phyloP scores from a whole-genome alignment of 2,888 invertebrate species.

The Caradrina kadenii region DNA sequence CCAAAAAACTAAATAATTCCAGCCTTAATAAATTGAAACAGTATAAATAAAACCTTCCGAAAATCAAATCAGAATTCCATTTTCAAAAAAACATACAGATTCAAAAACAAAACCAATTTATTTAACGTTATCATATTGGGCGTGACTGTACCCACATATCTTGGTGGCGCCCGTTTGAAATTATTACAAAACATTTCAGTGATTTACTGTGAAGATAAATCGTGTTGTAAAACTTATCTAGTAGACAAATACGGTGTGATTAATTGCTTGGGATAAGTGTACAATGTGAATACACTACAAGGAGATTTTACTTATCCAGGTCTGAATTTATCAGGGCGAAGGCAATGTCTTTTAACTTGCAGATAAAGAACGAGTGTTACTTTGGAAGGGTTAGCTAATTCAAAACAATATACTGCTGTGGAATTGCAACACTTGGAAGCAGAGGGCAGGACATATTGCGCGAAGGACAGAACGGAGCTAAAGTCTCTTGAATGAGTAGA shows the following conservation, averaged over 20 bases:
- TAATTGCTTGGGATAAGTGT: constrained; percentile 63
- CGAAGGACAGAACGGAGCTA: no score
- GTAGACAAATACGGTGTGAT: constrained; percentile 64
- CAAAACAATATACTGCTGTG: no score
- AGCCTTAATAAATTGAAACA: constrained; percentile 38
- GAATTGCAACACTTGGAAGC: no score
- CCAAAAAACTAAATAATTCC: constrained; percentile 22
- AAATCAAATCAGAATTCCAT: constrained; percentile 30
- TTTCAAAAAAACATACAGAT: constrained; percentile 28
- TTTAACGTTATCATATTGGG: constrained; percentile 50
- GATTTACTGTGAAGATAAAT: constrained; percentile 68
- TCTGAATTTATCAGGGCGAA: constrained; percentile 9
- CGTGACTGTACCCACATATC: constrained; percentile 58
- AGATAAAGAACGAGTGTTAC: constrained; percentile 3
- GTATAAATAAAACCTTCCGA: constrained; percentile 31
- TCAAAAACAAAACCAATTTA: constrained; percentile 48
- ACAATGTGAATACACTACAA: constrained; percentile 25
- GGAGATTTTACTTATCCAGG: constrained; percentile 6
- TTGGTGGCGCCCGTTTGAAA: constrained; percentile 59
- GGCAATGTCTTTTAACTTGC: not conserved
- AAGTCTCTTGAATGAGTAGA: no score
- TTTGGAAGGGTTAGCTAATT: not conserved
- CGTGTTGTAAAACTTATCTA: constrained; percentile 63
- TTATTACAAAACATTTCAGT: constrained; percentile 68
- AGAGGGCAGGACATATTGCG: no score